Base-by-base conservation (phyloP, 2,888 invertebrate genomes). In the Ceratothoa steindachneri region DNA sequence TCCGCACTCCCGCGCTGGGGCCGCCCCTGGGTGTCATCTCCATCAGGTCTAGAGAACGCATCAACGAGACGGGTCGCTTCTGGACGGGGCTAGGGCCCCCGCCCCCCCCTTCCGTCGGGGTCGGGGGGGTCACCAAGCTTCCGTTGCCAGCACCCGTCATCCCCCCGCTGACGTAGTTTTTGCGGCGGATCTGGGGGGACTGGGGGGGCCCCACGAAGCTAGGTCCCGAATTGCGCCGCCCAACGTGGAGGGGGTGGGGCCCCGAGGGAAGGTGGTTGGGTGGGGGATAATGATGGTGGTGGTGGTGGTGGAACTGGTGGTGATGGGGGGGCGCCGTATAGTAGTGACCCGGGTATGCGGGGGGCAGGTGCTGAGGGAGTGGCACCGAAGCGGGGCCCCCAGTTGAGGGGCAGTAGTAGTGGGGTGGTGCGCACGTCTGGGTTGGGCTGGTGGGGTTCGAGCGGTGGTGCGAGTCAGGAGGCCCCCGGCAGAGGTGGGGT, bases 31-130 rank as follows among this genome's bases (percentile, higher is more conserved):
- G 75, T 24, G 27, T 69, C 75, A 75, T 75, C 64, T 75, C 75
- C 81, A 93, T 91, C 89, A 94, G 93, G 85, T 94, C 93, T 30
- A 94, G 87, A 65, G 94, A 94, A 81, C 93, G 88, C 75, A 93
- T 93, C 86, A 94, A 93, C 79, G 93, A 93, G 87, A 94, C 92
- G 65, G 94, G 94, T 75, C 94, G 87, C 74, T 90, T 85, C 86
- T 76, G 81, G 41, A 81, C 81, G 67, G 82, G 75, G 41, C 72
- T 72, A 12, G 75, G 75, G 31, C 75, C 19, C n/a, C 60, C 60
- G 15, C 30, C 30, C 27, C 70, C 60, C 30, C 75, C 75, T n/a
- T 73, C 74, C 24, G 75, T 78, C 22, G 78, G 78, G 15, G 78
- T 78, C 1, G 78, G 78, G 9, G 78, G 78, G 7, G 78, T 78